phyloP scores from a whole-genome alignment of 2,888 invertebrate species.

The Molorchus minor region DNA sequence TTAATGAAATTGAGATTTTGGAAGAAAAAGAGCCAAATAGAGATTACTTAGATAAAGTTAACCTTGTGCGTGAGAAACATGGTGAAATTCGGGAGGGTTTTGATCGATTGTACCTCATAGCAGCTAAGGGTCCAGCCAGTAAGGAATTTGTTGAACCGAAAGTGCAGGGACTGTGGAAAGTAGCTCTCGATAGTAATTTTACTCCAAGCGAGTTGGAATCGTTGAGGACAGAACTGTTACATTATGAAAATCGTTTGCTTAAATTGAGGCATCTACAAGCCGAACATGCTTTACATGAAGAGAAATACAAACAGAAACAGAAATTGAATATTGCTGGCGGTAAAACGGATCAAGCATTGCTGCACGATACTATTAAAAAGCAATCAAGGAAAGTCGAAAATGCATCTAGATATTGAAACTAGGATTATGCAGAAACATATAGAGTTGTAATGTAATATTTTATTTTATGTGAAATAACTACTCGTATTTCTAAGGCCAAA shows the following conservation, averaged over 20 bases:
- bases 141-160: slow-evolving; percentile 91
- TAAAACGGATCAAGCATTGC: slow-evolving; percentile 56
- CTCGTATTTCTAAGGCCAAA: no score
- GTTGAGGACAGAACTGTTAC: slow-evolving; percentile 83
- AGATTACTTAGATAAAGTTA: slow-evolving; percentile 74
- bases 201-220: slow-evolving; percentile 83
- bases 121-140: slow-evolving; percentile 81
- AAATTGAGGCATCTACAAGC: slow-evolving; percentile 86
- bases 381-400: slow-evolving; percentile 85
- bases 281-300: slow-evolving; percentile 78
- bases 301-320: slow-evolving; percentile 71
- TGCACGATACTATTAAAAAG: slow-evolving; percentile 83
- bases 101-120: slow-evolving; percentile 77
- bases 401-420: slow-evolving; percentile 81
- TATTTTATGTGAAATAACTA: no score
- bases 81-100: slow-evolving; percentile 79
- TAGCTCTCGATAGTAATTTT: slow-evolving; percentile 83
- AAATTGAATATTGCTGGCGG: slow-evolving; percentile 39
- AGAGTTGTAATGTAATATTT: slow-evolving; percentile 77
- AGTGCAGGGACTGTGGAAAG: slow-evolving; percentile 88
- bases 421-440: slow-evolving; percentile 78
- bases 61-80: slow-evolving; percentile 78
- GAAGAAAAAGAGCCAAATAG: slow-evolving; percentile 69
- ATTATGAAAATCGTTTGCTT: slow-evolving; percentile 85
- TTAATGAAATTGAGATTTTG: slow-evolving; percentile 72